Percentiles rank a stretch among this genome's conserved stretches.
Evolutionary conservation across 2,113 vertebrate species (phyloP).

Genomic region (Leptobrachium ailaonicum): DNA sequence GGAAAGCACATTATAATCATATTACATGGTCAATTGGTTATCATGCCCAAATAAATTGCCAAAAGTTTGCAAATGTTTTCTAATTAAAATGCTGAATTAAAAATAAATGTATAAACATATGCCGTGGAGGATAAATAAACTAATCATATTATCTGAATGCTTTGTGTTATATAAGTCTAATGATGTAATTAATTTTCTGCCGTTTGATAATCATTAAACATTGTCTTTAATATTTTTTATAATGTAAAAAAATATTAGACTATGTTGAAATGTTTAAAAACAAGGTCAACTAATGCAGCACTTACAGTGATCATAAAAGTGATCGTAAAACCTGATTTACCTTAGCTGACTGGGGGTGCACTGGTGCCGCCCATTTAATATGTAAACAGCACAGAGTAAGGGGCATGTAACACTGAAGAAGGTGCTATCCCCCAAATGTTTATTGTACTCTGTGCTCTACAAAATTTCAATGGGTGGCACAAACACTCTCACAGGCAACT

Average conservation of each 20-base stretch:
- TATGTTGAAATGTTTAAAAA: neutral
- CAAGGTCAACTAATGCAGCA: no score
- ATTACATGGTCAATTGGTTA: constrained; percentile 35
- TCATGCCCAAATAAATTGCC: constrained; percentile 23
- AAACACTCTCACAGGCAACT: no score
- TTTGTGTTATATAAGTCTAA: constrained; percentile 19
- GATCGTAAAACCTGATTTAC: no score
- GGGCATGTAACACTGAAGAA: no score
- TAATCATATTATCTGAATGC: constrained; percentile 15
- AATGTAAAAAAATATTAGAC: neutral
- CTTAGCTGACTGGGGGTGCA: no score
- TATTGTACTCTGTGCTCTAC: no score
- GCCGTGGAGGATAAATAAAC: constrained; percentile 22
- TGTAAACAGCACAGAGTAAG: no score
- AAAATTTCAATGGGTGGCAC: no score
- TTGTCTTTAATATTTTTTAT: neutral
- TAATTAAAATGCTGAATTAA: constrained; percentile 31
- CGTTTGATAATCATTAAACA: neutral
- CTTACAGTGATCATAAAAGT: no score
- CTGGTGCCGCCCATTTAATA: no score
- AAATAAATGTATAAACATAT: constrained; percentile 37
- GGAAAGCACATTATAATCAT: constrained; percentile 30
- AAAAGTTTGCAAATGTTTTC: constrained; percentile 31
- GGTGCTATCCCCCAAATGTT: no score
- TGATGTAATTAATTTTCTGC: constrained; percentile 27